Conservation (phyloP, 2,888 invertebrate species). For the Heliconius cydno region DNA sequence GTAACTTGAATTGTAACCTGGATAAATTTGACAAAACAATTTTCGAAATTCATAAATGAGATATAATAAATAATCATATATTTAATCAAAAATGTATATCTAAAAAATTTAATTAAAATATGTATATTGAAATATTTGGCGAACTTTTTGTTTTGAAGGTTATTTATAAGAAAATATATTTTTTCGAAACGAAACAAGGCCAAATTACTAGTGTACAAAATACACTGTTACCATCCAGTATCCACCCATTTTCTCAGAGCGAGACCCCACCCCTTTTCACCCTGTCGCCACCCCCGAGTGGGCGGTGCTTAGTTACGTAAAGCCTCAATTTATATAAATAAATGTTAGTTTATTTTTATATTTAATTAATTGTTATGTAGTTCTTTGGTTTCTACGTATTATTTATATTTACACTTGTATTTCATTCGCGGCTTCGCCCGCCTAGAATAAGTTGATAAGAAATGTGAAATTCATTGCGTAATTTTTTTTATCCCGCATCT, state of each 20-base stretch:
- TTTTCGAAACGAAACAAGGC: not conserved
- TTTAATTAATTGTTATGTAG: not conserved
- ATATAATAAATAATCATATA: too few species aligned
- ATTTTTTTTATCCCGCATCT: not conserved
- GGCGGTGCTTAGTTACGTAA: conserved; percentile 26
- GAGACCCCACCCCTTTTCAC: not conserved
- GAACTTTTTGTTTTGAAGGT: not conserved
- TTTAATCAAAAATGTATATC: too few species aligned
- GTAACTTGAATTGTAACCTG: too few species aligned
- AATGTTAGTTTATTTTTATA: not conserved
- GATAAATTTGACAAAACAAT: too few species aligned
- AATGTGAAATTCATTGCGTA: not conserved
- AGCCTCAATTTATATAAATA: conserved; percentile 6
- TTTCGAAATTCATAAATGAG: too few species aligned
- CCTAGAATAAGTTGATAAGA: not conserved
- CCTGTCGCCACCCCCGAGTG: conserved; percentile 21
- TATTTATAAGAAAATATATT: not conserved
- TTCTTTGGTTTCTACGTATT: not conserved
- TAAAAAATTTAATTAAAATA: too few species aligned
- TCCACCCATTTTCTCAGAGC: conserved; percentile 40
- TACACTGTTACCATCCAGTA: conserved; percentile 32
- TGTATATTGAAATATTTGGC: too few species aligned
- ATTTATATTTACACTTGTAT: not conserved
- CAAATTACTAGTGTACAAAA: conserved; percentile 29
- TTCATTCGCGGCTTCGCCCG: not conserved